Conservation (phyloP, 2,888 invertebrate genomes). For the Branchellion lobata region DNA sequence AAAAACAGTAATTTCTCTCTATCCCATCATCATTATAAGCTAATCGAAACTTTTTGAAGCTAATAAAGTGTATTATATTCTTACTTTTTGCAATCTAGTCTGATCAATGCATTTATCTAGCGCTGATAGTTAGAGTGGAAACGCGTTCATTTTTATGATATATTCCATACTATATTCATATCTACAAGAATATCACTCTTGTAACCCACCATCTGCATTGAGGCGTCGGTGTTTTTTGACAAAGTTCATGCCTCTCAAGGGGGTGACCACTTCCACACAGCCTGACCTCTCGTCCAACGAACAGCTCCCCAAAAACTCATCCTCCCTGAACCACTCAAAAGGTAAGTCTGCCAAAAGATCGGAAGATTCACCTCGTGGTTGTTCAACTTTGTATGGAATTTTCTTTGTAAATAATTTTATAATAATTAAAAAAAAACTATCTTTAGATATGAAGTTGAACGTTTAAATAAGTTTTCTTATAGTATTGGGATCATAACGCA, state of each 20-base stretch:
- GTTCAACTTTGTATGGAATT: not conserved
- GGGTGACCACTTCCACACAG: not conserved
- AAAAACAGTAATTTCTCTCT: too few relatives aligned
- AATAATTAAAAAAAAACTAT: not conserved
- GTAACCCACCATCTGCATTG: too few relatives aligned
- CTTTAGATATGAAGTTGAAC: not conserved
- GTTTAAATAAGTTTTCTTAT: not conserved
- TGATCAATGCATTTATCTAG: too few relatives aligned
- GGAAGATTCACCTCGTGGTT: too few relatives aligned
- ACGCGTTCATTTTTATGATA: too few relatives aligned
- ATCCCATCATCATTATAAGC: too few relatives aligned
- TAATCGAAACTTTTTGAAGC: too few relatives aligned
- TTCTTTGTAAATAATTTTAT: not conserved
- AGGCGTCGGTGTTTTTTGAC: not conserved
- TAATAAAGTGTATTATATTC: too few relatives aligned
- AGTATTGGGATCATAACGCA: not conserved
- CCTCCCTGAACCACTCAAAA: not conserved
- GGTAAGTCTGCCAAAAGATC: conserved; percentile 5
- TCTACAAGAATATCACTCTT: too few relatives aligned
- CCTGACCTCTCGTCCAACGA: not conserved
- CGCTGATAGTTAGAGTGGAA: too few relatives aligned
- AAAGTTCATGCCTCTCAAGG: not conserved
- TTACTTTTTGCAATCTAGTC: too few relatives aligned
- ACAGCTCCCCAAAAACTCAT: not conserved
- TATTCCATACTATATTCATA: too few relatives aligned